These are phyloP conservation scores for Pelosia muscerda DNA, from an alignment of 2,888 invertebrate genomes.

Conservation along the genomic window DNA sequence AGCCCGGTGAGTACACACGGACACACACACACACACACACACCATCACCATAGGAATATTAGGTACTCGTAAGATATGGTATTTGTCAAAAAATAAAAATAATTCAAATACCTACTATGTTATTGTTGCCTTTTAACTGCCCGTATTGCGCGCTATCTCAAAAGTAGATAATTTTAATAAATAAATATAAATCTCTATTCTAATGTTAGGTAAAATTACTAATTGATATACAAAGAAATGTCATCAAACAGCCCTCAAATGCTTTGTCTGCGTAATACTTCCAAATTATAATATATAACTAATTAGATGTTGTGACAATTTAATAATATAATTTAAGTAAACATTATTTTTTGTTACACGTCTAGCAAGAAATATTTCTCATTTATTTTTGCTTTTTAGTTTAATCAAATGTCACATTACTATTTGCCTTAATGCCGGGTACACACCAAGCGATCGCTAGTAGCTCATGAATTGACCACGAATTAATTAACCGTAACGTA, in stretches of 20 bases:
- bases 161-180: too few species aligned
- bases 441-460: neutral
- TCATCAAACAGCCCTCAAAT: neutral
- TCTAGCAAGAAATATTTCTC: neutral
- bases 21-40: slow-evolving; percentile 6
- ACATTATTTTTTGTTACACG: neutral
- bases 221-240: neutral
- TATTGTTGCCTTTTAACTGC: too few species aligned
- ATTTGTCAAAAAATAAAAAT: too few species aligned
- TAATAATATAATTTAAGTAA: neutral
- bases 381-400: neutral
- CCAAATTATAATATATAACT: neutral
- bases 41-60: too few species aligned
- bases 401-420: neutral
- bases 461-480: neutral
- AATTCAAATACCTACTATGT: too few species aligned
- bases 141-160: too few species aligned
- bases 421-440: neutral
- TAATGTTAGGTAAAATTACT: too few species aligned
- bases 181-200: too few species aligned
- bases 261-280: neutral
- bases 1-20: slow-evolving; percentile 70
- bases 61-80: too few species aligned
- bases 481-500: neutral
- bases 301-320: slow-evolving; percentile 10